Evolutionary conservation across 2,113 vertebrate genomes (phyloP), one percentile per base, ranked within the genome.

Genomic region (Phainopepla nitens): DNA sequence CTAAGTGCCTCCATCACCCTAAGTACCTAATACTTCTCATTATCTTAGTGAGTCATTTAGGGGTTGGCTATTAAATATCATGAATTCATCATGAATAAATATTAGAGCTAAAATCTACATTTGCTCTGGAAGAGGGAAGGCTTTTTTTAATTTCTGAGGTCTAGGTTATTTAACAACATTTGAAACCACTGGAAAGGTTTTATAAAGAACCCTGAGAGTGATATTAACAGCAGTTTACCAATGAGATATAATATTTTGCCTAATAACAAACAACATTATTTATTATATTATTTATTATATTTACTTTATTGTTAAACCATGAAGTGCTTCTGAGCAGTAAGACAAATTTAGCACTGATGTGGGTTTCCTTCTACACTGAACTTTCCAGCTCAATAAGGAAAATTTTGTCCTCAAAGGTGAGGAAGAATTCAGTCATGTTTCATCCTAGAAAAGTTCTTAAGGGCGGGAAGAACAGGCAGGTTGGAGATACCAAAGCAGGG

Each of bases 81-180:
- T 95, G 84, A 97, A 90, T 94, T 96, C n/a, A 86, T 93, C 73
- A 90, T 83, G 76, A 94, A 96, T 90, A 97, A 95, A 90, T 94
- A 89, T 78, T 66, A 93, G 47, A 54, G 28, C 29, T 92, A 90
- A 94, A 96, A 95, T 64, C 56, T 93, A 70, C 71, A 90, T 94
- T 85, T 92, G 33, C 79, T 88, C 68, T 71, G 47, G 51, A 88
- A 94, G 75, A 47, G 81, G 33, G 92, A 95, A 94, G 91, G 42
- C 29, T 87, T 95, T 87, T 90, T 78, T 41, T 51, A 82, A 85
- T 79, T 95, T 96, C 42, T 86, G 58, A 68, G 71, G 85, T 77
- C 35, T 41, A 50, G 15, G 28, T 90, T 80, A 82, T 56, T 91
- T 76, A 81, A 62, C 5, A 79, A 23, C 1, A 0, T 61, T 84